Evolutionary conservation across 2,888 invertebrate species (phyloP).

Genomic region (Seladonia tumulorum): DNA sequence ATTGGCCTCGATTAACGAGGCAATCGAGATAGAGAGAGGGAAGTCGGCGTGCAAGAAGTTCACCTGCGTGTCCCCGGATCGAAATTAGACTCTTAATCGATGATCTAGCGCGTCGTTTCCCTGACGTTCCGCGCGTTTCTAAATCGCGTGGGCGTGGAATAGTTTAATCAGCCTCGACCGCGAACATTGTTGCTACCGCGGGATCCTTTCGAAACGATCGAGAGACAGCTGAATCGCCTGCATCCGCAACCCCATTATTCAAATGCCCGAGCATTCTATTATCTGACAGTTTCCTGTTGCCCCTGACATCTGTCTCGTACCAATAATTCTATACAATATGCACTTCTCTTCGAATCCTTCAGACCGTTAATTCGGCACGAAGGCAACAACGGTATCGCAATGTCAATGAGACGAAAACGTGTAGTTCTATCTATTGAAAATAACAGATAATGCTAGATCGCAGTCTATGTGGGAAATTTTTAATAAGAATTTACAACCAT

Average conservation of each 20-base stretch:
- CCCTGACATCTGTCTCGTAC: neutral
- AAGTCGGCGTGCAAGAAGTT: constrained; percentile 58
- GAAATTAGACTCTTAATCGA: constrained; percentile 60
- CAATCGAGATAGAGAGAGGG: constrained; percentile 17
- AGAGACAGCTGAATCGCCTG: neutral
- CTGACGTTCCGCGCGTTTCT: constrained; percentile 1
- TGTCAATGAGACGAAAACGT: too few relatives aligned
- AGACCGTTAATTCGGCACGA: neutral
- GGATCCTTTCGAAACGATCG: neutral
- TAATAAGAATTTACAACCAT: too few relatives aligned
- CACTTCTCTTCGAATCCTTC: neutral
- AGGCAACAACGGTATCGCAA: too few relatives aligned
- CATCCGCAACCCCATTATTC: neutral
- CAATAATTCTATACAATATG: neutral
- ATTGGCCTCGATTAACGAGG: constrained; percentile 35
- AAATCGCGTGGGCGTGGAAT: constrained; percentile 20
- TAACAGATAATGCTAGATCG: too few relatives aligned
- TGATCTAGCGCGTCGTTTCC: constrained; percentile 39
- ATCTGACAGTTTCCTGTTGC: neutral
- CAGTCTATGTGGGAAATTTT: too few relatives aligned
- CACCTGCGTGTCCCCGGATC: constrained; percentile 50
- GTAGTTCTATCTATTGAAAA: too few relatives aligned
- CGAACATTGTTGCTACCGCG: neutral
- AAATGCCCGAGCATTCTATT: neutral
- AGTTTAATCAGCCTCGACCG: neutral